Conservation (phyloP, 2,113 vertebrate species). For the Cryptoleucopteryx plumbea region DNA sequence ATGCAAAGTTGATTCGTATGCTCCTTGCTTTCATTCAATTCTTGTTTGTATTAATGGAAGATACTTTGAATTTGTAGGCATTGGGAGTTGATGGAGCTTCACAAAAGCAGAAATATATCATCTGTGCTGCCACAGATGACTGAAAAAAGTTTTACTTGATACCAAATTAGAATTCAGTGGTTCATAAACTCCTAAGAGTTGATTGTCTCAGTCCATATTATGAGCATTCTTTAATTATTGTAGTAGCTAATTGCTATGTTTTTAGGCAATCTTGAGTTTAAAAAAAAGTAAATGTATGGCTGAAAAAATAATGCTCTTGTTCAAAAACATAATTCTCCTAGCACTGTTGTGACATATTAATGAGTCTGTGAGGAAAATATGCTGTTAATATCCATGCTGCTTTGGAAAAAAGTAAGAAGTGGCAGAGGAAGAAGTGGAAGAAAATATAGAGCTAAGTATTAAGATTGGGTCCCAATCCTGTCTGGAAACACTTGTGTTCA, state of each 20-base stretch:
- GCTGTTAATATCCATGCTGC: not conserved
- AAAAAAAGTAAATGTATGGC: not conserved
- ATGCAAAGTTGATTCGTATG: not conserved
- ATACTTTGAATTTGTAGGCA: not conserved
- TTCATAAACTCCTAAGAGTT: not conserved
- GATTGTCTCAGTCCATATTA: not conserved
- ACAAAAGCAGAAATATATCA: not conserved
- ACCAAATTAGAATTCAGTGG: not conserved
- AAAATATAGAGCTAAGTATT: not conserved
- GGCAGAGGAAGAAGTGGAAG: not conserved
- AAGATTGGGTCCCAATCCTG: not conserved
- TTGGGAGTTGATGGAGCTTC: not conserved
- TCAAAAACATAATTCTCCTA: not conserved
- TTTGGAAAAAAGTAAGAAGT: not conserved
- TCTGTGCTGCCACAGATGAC: not conserved
- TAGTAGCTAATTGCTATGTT: not conserved
- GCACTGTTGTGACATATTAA: not conserved
- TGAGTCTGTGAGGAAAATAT: not conserved
- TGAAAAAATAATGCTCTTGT: not conserved
- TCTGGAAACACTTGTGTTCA: not conserved
- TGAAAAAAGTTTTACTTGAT: not conserved
- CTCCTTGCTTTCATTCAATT: not conserved
- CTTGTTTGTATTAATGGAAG: not conserved
- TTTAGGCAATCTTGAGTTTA: not conserved
- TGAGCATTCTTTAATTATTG: not conserved